phyloP scores from a whole-genome alignment of 1,140 invertebrate species.

The Danaus plexippus region DNA sequence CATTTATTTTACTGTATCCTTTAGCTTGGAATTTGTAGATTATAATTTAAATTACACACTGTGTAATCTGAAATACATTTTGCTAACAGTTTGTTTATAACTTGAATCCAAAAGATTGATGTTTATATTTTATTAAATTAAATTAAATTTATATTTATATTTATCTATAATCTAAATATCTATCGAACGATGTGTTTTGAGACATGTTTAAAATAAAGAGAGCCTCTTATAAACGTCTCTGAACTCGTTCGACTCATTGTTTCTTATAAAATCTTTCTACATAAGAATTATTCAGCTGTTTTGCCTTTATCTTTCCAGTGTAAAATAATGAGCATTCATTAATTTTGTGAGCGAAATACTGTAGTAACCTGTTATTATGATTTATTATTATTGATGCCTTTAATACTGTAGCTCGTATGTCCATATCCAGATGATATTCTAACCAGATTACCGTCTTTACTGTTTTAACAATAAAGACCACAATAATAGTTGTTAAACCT shows the following conservation, averaged over 20 bases:
- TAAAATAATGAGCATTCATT: constrained; percentile 25
- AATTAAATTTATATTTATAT: too few species aligned
- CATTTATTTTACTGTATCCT: too few species aligned
- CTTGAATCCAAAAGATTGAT: too few species aligned
- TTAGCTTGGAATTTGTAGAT: too few species aligned
- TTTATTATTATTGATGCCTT: constrained; percentile 25
- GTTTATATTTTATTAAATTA: too few species aligned
- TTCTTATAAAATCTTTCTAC: constrained; percentile 20
- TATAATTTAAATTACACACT: too few species aligned
- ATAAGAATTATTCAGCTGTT: constrained; percentile 17
- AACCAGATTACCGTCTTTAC: constrained; percentile 14
- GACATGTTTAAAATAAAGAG: too few species aligned
- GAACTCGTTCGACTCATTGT: constrained; percentile 8
- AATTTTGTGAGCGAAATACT: constrained; percentile 25
- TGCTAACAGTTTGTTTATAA: too few species aligned
- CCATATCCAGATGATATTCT: constrained; percentile 9
- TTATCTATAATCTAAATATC: too few species aligned
- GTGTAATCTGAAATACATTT: too few species aligned
- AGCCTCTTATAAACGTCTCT: too few species aligned
- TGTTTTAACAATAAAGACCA: constrained; percentile 5
- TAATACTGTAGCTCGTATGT: constrained; percentile 15
- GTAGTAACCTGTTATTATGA: constrained; percentile 26
- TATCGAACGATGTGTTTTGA: too few species aligned
- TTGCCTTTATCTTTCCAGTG: constrained; percentile 24
- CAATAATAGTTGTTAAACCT: constrained; percentile 8